Conservation (phyloP, 2,888 invertebrate species). For the Periphyllus acericola region DNA sequence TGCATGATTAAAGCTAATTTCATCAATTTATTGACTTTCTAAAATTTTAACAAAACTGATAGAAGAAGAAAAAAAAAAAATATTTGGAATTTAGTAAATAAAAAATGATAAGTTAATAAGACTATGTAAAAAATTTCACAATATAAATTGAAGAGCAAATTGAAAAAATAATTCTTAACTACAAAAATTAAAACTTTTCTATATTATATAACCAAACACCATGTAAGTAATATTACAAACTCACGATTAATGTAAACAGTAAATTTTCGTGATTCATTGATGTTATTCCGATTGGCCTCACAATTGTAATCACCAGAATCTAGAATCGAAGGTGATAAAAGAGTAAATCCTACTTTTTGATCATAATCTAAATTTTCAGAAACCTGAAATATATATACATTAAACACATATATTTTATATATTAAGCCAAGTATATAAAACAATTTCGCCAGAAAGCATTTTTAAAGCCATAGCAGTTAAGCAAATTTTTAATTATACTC, state of each 20-base stretch:
- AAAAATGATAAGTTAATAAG: too few species aligned
- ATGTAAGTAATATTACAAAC: conserved; percentile 63
- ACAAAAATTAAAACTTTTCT: neutral
- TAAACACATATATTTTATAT: conserved; percentile 12
- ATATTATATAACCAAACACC: conserved; percentile 56
- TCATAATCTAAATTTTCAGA: conserved; percentile 66
- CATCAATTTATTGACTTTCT: too few species aligned
- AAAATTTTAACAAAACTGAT: too few species aligned
- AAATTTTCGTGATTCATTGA: conserved; percentile 62
- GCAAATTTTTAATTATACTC: conserved; percentile 43
- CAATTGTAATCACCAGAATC: conserved; percentile 66
- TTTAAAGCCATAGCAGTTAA: conserved; percentile 44
- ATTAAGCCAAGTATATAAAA: neutral
- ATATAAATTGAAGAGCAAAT: too few species aligned
- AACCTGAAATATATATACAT: conserved; percentile 58
- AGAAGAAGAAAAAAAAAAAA: too few species aligned
- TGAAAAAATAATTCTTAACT: too few species aligned
- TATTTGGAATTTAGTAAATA: too few species aligned
- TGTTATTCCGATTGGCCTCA: conserved; percentile 65
- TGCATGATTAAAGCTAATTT: too few species aligned
- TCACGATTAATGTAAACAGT: conserved; percentile 65
- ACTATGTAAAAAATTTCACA: too few species aligned
- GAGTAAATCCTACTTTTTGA: conserved; percentile 69
- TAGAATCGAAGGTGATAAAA: conserved; percentile 66
- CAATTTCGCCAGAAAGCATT: neutral